phyloP scores from a whole-genome alignment of 2,888 invertebrate species.

The Melieria picta region DNA sequence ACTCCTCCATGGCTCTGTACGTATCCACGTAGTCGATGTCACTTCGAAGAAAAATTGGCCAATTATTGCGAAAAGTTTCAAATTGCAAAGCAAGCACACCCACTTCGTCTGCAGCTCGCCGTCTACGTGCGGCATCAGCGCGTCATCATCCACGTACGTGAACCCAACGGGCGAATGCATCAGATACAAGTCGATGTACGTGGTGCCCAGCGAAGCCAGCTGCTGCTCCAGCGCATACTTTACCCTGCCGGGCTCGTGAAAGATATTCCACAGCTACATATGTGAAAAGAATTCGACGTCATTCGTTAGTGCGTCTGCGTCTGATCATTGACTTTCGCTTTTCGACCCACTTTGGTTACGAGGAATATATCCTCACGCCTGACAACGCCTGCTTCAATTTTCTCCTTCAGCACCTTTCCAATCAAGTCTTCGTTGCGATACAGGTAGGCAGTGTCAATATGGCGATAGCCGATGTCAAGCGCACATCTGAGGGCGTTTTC shows the following conservation, averaged over 20 bases:
- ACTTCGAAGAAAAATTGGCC: constrained; percentile 54
- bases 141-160: constrained; percentile 57
- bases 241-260: constrained; percentile 50
- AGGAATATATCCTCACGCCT: constrained; percentile 75
- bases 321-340: background rate
- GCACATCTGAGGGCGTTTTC: constrained; percentile 74
- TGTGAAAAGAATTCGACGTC: constrained; percentile 31
- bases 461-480: constrained; percentile 77
- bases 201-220: constrained; percentile 72
- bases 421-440: constrained; percentile 77
- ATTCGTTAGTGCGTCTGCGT: too few species aligned
- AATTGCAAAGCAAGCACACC: constrained; percentile 28
- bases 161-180: constrained; percentile 85
- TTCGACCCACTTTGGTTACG: constrained; percentile 66
- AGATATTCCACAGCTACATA: constrained; percentile 55
- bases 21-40: constrained; percentile 79
- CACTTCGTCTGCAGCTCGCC: constrained; percentile 51
- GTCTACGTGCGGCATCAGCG: constrained; percentile 47
- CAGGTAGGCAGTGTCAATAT: constrained; percentile 72
- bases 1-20: constrained; percentile 80
- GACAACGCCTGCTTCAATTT: constrained; percentile 71
- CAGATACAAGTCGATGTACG: constrained; percentile 81
- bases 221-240: constrained; percentile 69
- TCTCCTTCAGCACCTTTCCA: constrained; percentile 71
- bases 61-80: background rate